These are phyloP conservation scores for Oxyruncus cristatus DNA, from an alignment of 2,113 vertebrate species.

Conservation along the genomic window DNA sequence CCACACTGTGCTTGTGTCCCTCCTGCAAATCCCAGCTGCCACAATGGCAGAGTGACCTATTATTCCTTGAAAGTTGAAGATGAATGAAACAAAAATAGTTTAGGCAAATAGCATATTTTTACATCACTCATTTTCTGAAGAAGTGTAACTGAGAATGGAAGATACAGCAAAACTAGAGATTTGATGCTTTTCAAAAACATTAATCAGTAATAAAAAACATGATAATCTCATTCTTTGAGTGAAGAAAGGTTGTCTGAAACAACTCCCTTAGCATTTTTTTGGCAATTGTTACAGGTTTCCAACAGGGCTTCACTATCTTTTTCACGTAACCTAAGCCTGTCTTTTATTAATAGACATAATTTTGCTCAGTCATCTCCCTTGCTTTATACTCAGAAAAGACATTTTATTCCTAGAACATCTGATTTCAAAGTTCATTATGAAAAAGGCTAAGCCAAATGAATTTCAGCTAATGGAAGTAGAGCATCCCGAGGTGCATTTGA, in stretches of 20 bases:
- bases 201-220: background rate
- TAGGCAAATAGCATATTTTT: background rate
- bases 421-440: conserved; percentile 6
- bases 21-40: background rate
- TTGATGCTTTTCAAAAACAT: background rate
- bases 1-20: background rate
- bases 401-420: conserved; percentile 6
- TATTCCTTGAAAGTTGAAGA: background rate
- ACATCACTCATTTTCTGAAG: background rate
- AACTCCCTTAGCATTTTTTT: background rate
- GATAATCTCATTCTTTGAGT: background rate
- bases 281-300: background rate
- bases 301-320: background rate
- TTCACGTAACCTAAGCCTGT: background rate
- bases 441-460: background rate
- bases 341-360: background rate
- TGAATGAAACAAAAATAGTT: background rate
- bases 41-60: background rate
- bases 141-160: background rate
- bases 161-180: background rate
- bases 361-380: background rate
- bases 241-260: background rate
- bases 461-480: conserved; percentile 20
- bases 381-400: background rate
- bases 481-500: background rate